A percentile compares a stretch with the other conserved stretches of the same genome.
phyloP scores from a whole-genome alignment of 2,113 vertebrate genomes.

The Phoxinus phoxinus region DNA sequence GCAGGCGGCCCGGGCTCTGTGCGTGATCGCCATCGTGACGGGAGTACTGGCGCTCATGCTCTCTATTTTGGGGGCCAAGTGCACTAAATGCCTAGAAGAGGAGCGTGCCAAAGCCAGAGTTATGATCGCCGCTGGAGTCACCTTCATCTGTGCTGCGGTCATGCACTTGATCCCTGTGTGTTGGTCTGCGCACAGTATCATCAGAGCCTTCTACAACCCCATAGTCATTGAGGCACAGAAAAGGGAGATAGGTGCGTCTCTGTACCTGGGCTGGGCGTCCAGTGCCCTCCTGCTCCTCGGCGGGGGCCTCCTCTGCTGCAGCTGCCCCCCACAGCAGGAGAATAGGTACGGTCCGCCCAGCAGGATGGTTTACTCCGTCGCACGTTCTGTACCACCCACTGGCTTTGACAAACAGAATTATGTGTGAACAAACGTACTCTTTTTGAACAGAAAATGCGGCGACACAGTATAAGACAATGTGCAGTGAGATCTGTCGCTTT shows the following conservation, averaged over 20 bases:
- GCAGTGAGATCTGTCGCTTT: background rate
- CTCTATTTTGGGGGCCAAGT: constrained; percentile 88
- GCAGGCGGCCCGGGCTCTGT: constrained; percentile 89
- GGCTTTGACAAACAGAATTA: constrained; percentile 84
- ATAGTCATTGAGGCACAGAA: constrained; percentile 77
- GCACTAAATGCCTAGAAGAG: constrained; percentile 90
- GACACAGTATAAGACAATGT: background rate
- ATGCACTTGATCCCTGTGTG: constrained; percentile 87
- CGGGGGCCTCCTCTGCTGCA: constrained; percentile 86
- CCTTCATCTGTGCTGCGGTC: constrained; percentile 82
- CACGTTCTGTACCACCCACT: constrained; percentile 73
- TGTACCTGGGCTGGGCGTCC: constrained; percentile 92
- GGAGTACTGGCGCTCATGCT: constrained; percentile 81
- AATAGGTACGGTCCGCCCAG: constrained; percentile 77
- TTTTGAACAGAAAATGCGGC: background rate
- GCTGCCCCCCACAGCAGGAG: constrained; percentile 81
- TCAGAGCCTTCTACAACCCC: constrained; percentile 86
- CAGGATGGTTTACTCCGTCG: constrained; percentile 80
- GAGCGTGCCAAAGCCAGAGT: constrained; percentile 86
- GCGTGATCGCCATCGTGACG: constrained; percentile 85
- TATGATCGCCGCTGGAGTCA: constrained; percentile 83
- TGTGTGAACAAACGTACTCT: constrained; percentile 74
- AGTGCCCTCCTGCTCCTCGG: constrained; percentile 84
- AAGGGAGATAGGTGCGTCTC: constrained; percentile 84
- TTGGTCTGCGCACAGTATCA: constrained; percentile 89